A percentile compares a stretch with the other conserved stretches of the same genome.
phyloP scores from a whole-genome alignment of 2,797 vertebrate species.

The Falco peregrinus region DNA sequence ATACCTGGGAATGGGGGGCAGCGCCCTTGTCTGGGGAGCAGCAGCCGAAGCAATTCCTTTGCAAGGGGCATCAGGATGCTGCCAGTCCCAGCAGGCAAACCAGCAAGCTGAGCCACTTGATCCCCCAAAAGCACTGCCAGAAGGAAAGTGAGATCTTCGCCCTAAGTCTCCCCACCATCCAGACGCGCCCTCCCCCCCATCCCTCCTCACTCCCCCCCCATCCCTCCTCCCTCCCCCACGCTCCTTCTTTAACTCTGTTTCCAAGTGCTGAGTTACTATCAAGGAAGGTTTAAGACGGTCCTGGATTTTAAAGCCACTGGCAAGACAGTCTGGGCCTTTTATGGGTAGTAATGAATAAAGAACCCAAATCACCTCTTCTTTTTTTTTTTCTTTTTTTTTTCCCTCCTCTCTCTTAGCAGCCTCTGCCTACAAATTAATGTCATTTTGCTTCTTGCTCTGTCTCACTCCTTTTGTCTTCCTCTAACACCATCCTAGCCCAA shows the following conservation, averaged over 20 bases:
- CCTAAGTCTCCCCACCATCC: slow-evolving; percentile 35
- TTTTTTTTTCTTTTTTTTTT: slow-evolving; percentile 16
- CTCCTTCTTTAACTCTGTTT: slow-evolving; percentile 47
- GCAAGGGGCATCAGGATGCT: neutral
- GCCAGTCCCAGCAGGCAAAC: neutral
- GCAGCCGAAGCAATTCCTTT: neutral
- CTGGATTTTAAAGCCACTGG: slow-evolving; percentile 73
- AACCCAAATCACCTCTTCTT: slow-evolving; percentile 65
- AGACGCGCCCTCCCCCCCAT: neutral
- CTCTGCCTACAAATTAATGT: slow-evolving; percentile 69
- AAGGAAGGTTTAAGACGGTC: slow-evolving; percentile 74
- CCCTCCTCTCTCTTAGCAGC: slow-evolving; percentile 21
- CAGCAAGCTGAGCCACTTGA: slow-evolving; percentile 45
- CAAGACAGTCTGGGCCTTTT: slow-evolving; percentile 70
- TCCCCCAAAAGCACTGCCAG: slow-evolving; percentile 34
- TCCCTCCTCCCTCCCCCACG: neutral
- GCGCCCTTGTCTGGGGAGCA: neutral
- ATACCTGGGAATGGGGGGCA: slow-evolving; percentile 14
- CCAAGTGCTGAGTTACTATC: slow-evolving; percentile 69
- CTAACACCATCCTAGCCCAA: neutral
- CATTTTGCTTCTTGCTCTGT: slow-evolving; percentile 24
- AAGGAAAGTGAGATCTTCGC: slow-evolving; percentile 30
- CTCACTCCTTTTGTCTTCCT: slow-evolving; percentile 42
- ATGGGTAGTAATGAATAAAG: slow-evolving; percentile 72
- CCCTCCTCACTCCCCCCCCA: neutral